Evolutionary conservation across 2,797 vertebrate species (phyloP).

Genomic region (Neosilurus mollespiculum): DNA sequence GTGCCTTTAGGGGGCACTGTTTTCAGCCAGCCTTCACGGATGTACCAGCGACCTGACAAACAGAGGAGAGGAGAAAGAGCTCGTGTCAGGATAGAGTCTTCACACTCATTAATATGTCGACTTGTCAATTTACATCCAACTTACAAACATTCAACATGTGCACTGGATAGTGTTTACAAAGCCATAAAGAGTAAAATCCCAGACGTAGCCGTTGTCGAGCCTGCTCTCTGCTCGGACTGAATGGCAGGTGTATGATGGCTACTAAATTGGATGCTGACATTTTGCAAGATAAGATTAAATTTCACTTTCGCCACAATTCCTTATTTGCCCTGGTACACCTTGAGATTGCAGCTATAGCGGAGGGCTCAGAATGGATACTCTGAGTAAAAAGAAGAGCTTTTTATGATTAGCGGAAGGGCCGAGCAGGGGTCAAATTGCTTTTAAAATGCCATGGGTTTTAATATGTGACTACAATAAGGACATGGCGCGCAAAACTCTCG

Average conservation of each 20-base stretch:
- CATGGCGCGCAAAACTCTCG: slow-evolving; percentile 56
- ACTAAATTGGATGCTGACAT: slow-evolving; percentile 75
- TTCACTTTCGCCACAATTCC: slow-evolving; percentile 63
- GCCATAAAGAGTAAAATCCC: slow-evolving; percentile 33
- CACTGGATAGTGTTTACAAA: slow-evolving; percentile 39
- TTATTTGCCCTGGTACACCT: slow-evolving; percentile 68
- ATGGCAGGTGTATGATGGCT: slow-evolving; percentile 69
- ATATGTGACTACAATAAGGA: slow-evolving; percentile 61
- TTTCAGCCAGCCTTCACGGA: slow-evolving; percentile 77
- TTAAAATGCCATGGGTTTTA: slow-evolving; percentile 74
- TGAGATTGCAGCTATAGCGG: slow-evolving; percentile 62
- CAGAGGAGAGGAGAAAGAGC: slow-evolving; percentile 20
- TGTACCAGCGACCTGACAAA: slow-evolving; percentile 68
- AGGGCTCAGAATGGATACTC: slow-evolving; percentile 65
- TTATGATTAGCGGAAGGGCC: slow-evolving; percentile 69
- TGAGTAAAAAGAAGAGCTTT: slow-evolving; percentile 65
- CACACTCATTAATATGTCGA: background rate
- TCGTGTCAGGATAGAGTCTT: background rate
- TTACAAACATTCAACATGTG: background rate
- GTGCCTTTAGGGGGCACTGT: slow-evolving; percentile 71
- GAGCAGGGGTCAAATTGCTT: slow-evolving; percentile 70
- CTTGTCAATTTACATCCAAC: slow-evolving; percentile 25
- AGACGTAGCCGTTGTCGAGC: slow-evolving; percentile 31
- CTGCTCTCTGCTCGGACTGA: slow-evolving; percentile 60
- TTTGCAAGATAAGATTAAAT: slow-evolving; percentile 75